These are phyloP conservation scores for Cydia strobilella DNA, from an alignment of 1,140 invertebrate species.

Conservation along the genomic window DNA sequence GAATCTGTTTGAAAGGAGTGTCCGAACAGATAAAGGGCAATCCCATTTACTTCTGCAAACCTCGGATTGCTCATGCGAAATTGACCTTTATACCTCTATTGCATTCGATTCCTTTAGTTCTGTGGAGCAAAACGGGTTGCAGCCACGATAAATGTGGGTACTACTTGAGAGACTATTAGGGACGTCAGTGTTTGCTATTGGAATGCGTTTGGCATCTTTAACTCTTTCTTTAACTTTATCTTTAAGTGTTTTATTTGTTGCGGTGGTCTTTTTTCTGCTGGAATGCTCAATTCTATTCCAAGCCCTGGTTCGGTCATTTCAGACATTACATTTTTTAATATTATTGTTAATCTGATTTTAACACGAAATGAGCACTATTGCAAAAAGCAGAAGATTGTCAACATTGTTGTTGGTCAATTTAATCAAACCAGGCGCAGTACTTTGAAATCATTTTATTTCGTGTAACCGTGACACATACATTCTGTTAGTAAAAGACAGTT, in stretches of 20 bases:
- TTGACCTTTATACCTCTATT: not conserved
- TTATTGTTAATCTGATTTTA: no score
- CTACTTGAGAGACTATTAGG: not conserved
- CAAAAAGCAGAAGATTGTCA: no score
- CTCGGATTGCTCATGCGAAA: not conserved
- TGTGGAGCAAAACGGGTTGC: not conserved
- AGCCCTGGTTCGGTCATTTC: not conserved
- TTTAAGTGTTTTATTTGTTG: not conserved
- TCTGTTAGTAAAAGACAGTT: no score
- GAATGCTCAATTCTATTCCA: not conserved
- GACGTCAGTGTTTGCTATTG: not conserved
- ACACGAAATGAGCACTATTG: no score
- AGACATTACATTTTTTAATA: no score
- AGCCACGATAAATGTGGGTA: not conserved
- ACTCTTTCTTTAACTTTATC: no score
- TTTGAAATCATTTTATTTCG: no score
- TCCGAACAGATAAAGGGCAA: conserved; percentile 14
- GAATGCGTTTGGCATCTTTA: conserved; percentile 12
- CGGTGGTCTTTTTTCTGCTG: not conserved
- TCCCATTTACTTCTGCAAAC: not conserved
- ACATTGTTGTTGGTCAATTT: no score
- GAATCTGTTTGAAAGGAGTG: not conserved
- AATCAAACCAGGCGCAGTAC: no score
- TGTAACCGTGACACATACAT: no score
- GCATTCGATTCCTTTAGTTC: not conserved